Evolutionary conservation across 2,113 vertebrate genomes (phyloP), one percentile per base, ranked within the genome.

Genomic region (Gambusia affinis): DNA sequence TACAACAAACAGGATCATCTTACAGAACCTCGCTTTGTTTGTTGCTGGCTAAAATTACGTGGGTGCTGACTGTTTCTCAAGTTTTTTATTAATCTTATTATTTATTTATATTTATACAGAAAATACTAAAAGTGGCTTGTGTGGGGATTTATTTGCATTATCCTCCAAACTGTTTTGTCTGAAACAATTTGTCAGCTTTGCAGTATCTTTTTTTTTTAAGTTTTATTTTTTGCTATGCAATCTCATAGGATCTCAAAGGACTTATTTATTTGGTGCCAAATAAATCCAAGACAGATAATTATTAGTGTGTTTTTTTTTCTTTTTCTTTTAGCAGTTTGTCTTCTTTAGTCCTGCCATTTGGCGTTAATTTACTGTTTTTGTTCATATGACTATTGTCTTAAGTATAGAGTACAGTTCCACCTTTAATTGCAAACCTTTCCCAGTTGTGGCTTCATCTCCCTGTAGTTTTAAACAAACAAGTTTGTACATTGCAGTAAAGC

Each of bases 191-290:
- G 12, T 15, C 39, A 42, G 14, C 4, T 42, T 15, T 3, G 14
- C 39, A 15, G 39, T 15, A 42, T 42, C 1, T 1, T 2, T 14
- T 15, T 42, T 42, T 42, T 4, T 42, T 42, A 7, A 3, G 3
- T 15, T 4, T 39, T 12, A 12, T 39, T 70, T 44, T 11, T 67
- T 27, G 24, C 29, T 68, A 12, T 82, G 51, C 22, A 57, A 8
- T 57, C 7, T 74, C 47, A 66, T 35, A 78, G 63, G 63, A 77
- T 76, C 67, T 70, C 33, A 3, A 39, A n/a, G 44, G 60, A 28
- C 37, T 81, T 42, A 62, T 75, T 84, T 67, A 83, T 76, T 70
- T 51, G 61, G 60, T 70, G n/a, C 79, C 73, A 65, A 51, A 33
- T 80, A 70, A 73, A 82, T 76, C 39, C 72, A 12, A 54, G 24